A percentile compares a stretch with the other conserved stretches of the same genome.
Evolutionary conservation across 2,797 vertebrate species (phyloP).

Genomic region (Rhinoraja longicauda): DNA sequence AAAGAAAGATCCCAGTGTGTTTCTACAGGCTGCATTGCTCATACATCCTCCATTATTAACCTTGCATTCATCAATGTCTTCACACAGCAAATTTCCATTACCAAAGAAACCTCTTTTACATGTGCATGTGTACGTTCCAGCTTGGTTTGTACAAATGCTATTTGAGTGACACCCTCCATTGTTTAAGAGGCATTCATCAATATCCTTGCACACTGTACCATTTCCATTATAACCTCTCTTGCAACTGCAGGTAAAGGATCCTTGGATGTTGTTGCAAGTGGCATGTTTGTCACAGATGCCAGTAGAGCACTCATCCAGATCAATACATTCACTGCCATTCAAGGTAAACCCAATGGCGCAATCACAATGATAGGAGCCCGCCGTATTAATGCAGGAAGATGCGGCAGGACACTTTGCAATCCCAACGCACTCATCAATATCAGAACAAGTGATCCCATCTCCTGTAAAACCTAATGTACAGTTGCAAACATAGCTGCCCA

Average conservation of each 20-base stretch:
- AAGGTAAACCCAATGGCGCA: constrained; percentile 62
- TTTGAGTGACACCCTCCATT: constrained; percentile 56
- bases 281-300: constrained; percentile 57
- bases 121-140: constrained; percentile 63
- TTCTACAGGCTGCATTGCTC: constrained; percentile 60
- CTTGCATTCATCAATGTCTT: constrained; percentile 67
- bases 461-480: constrained; percentile 62
- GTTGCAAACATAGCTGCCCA: constrained; percentile 64
- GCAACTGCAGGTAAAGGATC: constrained; percentile 63
- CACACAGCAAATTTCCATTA: constrained; percentile 58
- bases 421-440: constrained; percentile 62
- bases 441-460: constrained; percentile 58
- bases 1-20: constrained; percentile 62
- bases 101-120: constrained; percentile 63
- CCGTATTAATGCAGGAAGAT: constrained; percentile 61
- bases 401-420: constrained; percentile 54
- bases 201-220: constrained; percentile 60
- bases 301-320: constrained; percentile 61
- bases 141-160: constrained; percentile 60
- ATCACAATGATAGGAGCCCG: constrained; percentile 62
- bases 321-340: constrained; percentile 55
- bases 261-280: constrained; percentile 59
- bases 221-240: constrained; percentile 59
- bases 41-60: constrained; percentile 64
- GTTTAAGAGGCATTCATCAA: constrained; percentile 59